Evolutionary conservation across 2,113 vertebrate species (phyloP).

Genomic region (Nasalis larvatus): DNA sequence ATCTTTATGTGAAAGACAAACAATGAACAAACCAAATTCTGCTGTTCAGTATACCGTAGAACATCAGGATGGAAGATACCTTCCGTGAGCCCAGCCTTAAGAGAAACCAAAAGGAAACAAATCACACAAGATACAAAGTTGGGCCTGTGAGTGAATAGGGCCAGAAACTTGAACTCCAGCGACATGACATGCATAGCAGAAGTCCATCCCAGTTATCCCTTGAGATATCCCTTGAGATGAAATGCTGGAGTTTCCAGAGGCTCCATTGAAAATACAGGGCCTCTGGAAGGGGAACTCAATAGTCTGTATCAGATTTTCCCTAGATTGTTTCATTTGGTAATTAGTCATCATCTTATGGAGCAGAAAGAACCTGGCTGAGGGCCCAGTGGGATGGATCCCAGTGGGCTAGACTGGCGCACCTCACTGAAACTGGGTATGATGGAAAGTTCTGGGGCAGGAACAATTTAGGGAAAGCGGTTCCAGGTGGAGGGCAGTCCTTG

Average conservation of each 20-base stretch:
- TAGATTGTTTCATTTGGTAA: not conserved
- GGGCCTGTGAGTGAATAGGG: not conserved
- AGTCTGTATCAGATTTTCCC: not conserved
- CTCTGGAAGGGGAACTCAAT: not conserved
- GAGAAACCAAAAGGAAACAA: conserved; percentile 32
- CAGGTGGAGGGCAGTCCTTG: not conserved
- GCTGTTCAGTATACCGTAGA: not conserved
- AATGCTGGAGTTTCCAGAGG: not conserved
- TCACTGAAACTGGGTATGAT: not conserved
- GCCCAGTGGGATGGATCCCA: not conserved
- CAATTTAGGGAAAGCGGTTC: not conserved
- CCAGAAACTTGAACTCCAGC: not conserved
- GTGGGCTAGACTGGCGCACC: not conserved
- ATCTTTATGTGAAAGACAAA: conserved; percentile 7
- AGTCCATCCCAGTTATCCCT: not conserved
- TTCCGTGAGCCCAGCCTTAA: not conserved
- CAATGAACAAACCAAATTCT: not conserved
- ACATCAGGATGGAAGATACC: not conserved
- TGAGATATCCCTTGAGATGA: conserved; percentile 21
- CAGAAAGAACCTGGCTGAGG: not conserved
- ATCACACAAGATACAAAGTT: conserved; percentile 24
- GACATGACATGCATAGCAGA: not conserved
- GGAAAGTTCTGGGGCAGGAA: not conserved
- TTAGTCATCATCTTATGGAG: not conserved
- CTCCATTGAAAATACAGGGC: not conserved